Evolutionary conservation across 2,888 invertebrate genomes (phyloP).

Genomic region (Patella pellucida): DNA sequence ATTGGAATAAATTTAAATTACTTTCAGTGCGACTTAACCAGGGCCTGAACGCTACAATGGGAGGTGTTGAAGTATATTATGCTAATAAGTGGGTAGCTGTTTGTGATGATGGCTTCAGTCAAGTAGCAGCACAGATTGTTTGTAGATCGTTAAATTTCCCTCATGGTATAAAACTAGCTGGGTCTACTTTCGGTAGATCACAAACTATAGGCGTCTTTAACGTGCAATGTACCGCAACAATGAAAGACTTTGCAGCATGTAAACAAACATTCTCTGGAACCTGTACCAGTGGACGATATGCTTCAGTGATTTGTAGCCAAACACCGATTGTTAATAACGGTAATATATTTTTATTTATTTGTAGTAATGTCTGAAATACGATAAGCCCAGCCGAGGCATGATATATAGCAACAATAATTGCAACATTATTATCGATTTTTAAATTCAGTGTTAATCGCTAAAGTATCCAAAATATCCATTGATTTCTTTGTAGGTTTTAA

Average conservation of each 20-base stretch:
- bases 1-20: background rate
- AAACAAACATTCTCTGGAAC: slow-evolving; percentile 18
- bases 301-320: slow-evolving; percentile 50
- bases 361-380: no score
- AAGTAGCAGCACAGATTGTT: slow-evolving; percentile 38
- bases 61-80: slow-evolving; percentile 50
- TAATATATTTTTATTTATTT: slow-evolving; percentile 14
- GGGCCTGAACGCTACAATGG: slow-evolving; percentile 48
- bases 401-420: no score
- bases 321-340: slow-evolving; percentile 42
- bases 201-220: slow-evolving; percentile 76
- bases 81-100: slow-evolving; percentile 47
- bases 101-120: slow-evolving; percentile 49
- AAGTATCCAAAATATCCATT: no score
- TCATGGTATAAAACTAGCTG: slow-evolving; percentile 48
- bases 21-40: slow-evolving; percentile 46
- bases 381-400: no score
- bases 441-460: no score
- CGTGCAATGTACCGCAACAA: slow-evolving; percentile 45
- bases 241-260: slow-evolving; percentile 43
- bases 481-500: slow-evolving; percentile 39
- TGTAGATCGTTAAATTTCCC: slow-evolving; percentile 45
- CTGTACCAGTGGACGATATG: slow-evolving; percentile 44
- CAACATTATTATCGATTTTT: no score
- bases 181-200: slow-evolving; percentile 40